These are phyloP conservation scores for Columba guinea DNA, from an alignment of 2,797 vertebrate species.

Conservation along the genomic window DNA sequence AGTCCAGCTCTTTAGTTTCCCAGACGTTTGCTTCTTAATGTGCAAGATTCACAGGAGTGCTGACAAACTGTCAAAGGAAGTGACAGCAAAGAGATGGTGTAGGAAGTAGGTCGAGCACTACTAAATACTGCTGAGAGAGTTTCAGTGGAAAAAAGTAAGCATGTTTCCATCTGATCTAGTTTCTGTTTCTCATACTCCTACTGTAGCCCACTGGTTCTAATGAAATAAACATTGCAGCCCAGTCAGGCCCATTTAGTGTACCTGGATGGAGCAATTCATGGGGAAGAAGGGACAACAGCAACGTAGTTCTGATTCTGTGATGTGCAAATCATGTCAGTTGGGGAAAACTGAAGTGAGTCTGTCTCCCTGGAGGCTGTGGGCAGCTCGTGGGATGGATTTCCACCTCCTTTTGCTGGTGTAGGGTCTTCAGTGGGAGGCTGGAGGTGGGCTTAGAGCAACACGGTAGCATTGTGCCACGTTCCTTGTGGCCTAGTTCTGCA, in stretches of 20 bases:
- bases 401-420: not conserved
- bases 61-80: slow-evolving; percentile 58
- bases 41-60: not conserved
- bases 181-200: not conserved
- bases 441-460: not conserved
- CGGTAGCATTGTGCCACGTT: accelerated
- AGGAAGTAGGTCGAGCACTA: slow-evolving; percentile 67
- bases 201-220: not conserved
- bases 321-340: accelerated
- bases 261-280: not conserved
- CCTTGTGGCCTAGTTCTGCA: not conserved
- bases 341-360: not conserved
- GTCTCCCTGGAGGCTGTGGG: not conserved
- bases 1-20: not conserved
- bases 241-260: accelerated
- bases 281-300: not conserved
- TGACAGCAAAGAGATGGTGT: slow-evolving; percentile 14
- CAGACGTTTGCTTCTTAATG: not conserved
- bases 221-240: not conserved
- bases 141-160: slow-evolving; percentile 65
- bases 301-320: not conserved
- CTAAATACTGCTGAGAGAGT: slow-evolving; percentile 67
- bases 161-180: slow-evolving; percentile 67
- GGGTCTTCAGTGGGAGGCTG: not conserved
- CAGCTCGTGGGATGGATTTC: not conserved